These are phyloP conservation scores for Dinocampus coccinellae DNA, from an alignment of 2,888 invertebrate genomes.

Conservation along the genomic window DNA sequence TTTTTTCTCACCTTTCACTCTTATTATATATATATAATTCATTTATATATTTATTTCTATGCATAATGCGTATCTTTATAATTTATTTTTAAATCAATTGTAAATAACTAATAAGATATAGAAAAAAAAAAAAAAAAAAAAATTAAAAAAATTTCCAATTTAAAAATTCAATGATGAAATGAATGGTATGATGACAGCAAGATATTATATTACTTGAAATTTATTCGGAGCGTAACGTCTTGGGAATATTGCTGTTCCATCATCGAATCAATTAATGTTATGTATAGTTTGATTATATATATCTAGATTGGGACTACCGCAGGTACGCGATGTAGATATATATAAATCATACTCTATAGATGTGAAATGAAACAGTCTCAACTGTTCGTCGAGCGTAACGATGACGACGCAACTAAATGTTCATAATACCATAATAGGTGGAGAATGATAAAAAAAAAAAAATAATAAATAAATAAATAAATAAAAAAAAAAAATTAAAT, in stretches of 20 bases:
- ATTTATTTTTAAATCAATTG: neutral
- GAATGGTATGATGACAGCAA: constrained; percentile 6
- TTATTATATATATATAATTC: too few species aligned
- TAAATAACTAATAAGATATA: neutral
- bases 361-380: constrained; percentile 20
- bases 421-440: constrained; percentile 66
- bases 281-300: constrained; percentile 2
- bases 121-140: neutral
- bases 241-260: constrained; percentile 17
- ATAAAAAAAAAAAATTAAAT: constrained; percentile 11
- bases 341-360: neutral
- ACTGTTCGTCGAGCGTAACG: constrained; percentile 50
- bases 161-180: constrained; percentile 21
- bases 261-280: constrained; percentile 33
- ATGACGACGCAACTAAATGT: constrained; percentile 66
- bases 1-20: too few species aligned
- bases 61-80: neutral
- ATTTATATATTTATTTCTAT: too few species aligned
- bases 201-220: neutral
- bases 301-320: neutral
- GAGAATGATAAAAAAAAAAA: constrained; percentile 48
- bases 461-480: neutral
- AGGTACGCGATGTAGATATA: neutral
- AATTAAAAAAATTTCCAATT: neutral
- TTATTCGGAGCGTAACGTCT: constrained; percentile 23